Conservation (phyloP, 2,797 vertebrate species). For the Potorous gilbertii region DNA sequence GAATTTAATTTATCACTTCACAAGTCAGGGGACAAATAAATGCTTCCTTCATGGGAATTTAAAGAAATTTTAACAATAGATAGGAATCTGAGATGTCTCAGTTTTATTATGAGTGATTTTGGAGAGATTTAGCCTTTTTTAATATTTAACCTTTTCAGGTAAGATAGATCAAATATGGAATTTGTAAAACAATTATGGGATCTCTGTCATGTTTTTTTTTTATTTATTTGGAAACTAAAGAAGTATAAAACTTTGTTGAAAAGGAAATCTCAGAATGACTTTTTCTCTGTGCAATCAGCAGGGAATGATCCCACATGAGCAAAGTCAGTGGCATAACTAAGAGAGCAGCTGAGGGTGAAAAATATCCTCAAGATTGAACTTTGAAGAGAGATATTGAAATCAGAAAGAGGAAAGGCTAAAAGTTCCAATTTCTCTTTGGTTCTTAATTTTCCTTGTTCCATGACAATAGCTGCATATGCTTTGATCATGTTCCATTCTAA, state of each 20-base stretch:
- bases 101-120: neutral
- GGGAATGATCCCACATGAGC: neutral
- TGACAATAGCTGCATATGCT: neutral
- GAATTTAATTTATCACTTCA: conserved; percentile 13
- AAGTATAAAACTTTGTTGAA: conserved; percentile 5
- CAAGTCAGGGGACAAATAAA: neutral
- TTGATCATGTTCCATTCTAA: neutral
- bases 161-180: neutral
- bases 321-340: conserved; percentile 11
- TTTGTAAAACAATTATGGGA: neutral
- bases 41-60: neutral
- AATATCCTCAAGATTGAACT: conserved; percentile 23
- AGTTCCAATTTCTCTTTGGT: neutral
- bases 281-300: conserved; percentile 34
- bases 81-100: neutral
- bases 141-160: neutral
- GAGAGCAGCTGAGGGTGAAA: neutral
- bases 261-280: neutral
- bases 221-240: conserved; percentile 41
- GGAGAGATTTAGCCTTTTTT: neutral
- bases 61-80: neutral
- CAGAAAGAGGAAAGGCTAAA: conserved; percentile 5
- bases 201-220: conserved; percentile 5
- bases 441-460: neutral
- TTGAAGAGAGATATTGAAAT: neutral